Conservation (phyloP, 2,113 vertebrate species). For the Coptodon bakossiorum region DNA sequence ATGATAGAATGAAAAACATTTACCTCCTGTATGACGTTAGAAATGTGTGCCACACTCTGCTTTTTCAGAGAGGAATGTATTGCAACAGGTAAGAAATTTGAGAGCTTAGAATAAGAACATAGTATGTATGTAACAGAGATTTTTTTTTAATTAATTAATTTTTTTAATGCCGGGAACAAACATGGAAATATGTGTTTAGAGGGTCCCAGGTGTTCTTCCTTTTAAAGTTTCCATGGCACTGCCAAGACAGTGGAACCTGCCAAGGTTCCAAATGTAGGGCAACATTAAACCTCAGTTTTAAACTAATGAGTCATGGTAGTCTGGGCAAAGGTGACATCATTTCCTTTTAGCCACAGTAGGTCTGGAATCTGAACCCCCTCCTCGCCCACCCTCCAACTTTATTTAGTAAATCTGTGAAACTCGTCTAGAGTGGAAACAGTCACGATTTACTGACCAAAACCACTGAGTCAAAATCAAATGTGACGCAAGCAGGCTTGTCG, state of each 20-base stretch:
- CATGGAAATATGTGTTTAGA: background rate
- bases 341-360: conserved; percentile 34
- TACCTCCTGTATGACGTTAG: background rate
- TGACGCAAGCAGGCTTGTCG: background rate
- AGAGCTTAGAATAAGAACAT: background rate
- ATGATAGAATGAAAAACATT: background rate
- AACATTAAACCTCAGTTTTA: conserved; percentile 9
- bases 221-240: background rate
- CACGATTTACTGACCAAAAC: background rate
- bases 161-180: background rate
- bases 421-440: background rate
- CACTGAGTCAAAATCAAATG: background rate
- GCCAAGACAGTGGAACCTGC: background rate
- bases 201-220: conserved; percentile 14
- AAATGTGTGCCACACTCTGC: background rate
- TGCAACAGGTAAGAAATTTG: background rate
- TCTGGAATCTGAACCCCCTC: conserved; percentile 35
- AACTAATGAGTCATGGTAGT: conserved; percentile 54
- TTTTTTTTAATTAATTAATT: background rate
- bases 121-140: background rate
- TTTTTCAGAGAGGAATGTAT: background rate
- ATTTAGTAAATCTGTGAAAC: conserved; percentile 31
- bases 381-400: background rate
- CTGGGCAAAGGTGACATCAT: conserved; percentile 54
- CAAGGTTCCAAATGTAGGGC: conserved; percentile 13